Evolutionary conservation across 2,113 vertebrate species (phyloP).

Genomic region (Thomomys bottae): DNA sequence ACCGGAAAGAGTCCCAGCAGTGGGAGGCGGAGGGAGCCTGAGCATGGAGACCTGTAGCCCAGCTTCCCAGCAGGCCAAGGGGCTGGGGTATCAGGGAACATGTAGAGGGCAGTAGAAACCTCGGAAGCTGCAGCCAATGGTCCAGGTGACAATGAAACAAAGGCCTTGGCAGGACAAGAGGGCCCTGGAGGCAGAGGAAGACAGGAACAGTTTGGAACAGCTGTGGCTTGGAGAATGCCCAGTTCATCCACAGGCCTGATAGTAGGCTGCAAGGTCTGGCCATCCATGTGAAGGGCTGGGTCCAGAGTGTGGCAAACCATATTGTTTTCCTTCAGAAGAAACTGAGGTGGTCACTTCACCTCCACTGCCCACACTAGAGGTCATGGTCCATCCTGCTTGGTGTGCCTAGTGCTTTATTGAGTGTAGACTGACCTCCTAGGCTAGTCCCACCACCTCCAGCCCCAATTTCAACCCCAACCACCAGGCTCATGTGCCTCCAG

Average conservation of each 20-base stretch:
- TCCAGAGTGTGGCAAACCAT: neutral
- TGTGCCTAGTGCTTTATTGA: rapidly evolving
- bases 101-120: neutral
- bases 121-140: neutral
- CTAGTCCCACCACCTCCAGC: neutral
- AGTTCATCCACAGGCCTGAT: neutral
- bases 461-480: conserved; percentile 78
- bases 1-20: neutral
- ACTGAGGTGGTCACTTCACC: neutral
- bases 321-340: neutral
- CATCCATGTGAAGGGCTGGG: neutral
- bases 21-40: neutral
- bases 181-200: conserved; percentile 10
- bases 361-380: neutral
- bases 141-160: conserved; percentile 64
- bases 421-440: conserved; percentile 76
- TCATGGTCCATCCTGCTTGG: neutral
- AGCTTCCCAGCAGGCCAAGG: neutral
- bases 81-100: neutral
- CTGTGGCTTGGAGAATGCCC: neutral
- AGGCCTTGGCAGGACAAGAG: neutral
- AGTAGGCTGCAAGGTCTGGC: neutral
- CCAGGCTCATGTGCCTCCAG: conserved; percentile 79
- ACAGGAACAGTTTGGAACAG: neutral
- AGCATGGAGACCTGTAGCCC: neutral